Evolutionary conservation across 2,888 invertebrate genomes (phyloP).

Genomic region (Diarsia brunnea): DNA sequence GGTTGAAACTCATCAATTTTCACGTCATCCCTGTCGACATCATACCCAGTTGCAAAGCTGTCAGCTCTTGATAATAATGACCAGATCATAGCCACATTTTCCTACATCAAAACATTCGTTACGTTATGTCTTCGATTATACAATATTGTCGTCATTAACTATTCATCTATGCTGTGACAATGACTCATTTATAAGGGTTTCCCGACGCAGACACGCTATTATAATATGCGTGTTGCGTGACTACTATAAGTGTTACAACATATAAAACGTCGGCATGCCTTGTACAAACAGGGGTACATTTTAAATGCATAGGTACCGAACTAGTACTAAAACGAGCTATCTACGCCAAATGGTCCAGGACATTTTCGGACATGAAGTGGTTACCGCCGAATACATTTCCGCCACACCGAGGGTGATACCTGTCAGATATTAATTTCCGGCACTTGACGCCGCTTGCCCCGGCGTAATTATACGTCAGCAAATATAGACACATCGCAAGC

Average conservation of each 20-base stretch:
- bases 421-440: conserved; percentile 88
- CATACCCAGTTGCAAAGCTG: conserved; percentile 33
- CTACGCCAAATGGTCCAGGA: conserved; percentile 27
- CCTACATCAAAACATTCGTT: conserved; percentile 4
- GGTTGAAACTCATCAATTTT: conserved; percentile 59
- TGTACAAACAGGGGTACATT: conserved; percentile 38
- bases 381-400: conserved; percentile 69
- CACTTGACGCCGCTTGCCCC: conserved; percentile 75
- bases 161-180: conserved; percentile 47
- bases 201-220: conserved; percentile 50
- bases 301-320: conserved; percentile 28
- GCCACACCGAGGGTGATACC: conserved; percentile 72
- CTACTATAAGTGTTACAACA: conserved; percentile 49
- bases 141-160: conserved; percentile 35
- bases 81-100: conserved; percentile 14
- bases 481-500: conserved; percentile 75
- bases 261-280: conserved; percentile 28
- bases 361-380: conserved; percentile 58
- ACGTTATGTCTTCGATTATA: conserved; percentile 33
- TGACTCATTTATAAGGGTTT: conserved; percentile 60
- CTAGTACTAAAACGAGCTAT: conserved; percentile 15
- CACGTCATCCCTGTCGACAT: conserved; percentile 37
- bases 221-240: conserved; percentile 55
- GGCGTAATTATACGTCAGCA: conserved; percentile 78
- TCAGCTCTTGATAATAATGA: conserved; percentile 32